phyloP scores from a whole-genome alignment of 2,113 vertebrate genomes.

The Oenanthe oenanthe region DNA sequence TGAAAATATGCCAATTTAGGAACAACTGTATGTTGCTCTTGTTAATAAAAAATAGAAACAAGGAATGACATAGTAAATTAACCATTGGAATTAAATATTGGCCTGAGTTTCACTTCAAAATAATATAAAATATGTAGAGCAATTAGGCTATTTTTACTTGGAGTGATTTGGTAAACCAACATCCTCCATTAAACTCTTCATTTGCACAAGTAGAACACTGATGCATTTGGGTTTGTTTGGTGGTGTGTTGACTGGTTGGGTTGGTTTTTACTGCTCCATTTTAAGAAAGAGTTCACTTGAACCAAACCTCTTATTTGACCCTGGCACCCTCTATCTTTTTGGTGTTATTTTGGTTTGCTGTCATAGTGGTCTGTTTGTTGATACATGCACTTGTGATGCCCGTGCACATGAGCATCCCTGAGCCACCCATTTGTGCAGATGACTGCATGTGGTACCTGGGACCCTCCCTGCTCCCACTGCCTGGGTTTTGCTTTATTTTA shows the following conservation, averaged over 20 bases:
- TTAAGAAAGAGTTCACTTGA: background rate
- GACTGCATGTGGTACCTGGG: background rate
- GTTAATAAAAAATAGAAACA: conserved; percentile 70
- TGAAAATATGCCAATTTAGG: conserved; percentile 49
- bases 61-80: conserved; percentile 43
- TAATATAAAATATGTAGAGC: conserved; percentile 20
- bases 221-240: background rate
- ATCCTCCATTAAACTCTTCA: conserved; percentile 36
- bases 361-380: background rate
- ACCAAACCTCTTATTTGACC: background rate
- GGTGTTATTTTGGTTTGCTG: background rate
- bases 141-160: conserved; percentile 51
- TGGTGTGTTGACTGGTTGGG: background rate
- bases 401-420: rapidly evolving
- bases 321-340: background rate
- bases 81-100: conserved; percentile 26
- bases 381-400: background rate
- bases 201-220: background rate
- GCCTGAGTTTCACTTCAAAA: conserved; percentile 47
- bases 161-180: conserved; percentile 29
- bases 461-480: background rate
- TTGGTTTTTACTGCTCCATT: background rate
- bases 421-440: background rate
- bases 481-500: background rate
- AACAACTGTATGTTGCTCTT: conserved; percentile 53